Percentiles rank a stretch among this genome's conserved stretches.
Evolutionary conservation across 2,888 invertebrate species (phyloP).

Genomic region (Dyspetes luteomarginatus): DNA sequence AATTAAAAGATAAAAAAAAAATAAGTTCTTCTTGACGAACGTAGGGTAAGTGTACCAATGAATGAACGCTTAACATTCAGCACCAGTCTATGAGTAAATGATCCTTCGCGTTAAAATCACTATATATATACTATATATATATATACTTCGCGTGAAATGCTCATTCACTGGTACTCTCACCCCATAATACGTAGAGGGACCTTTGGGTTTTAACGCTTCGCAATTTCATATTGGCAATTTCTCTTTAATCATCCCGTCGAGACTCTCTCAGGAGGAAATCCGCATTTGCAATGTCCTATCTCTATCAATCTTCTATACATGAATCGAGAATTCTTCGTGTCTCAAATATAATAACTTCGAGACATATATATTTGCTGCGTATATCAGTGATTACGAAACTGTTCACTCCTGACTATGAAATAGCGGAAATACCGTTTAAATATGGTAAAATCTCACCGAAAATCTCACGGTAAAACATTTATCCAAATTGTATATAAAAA

Average conservation of each 20-base stretch:
- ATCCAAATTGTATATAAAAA: no score
- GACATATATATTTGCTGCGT: not conserved
- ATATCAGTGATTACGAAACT: not conserved
- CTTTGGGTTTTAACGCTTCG: not conserved
- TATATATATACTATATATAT: no score
- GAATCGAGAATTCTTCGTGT: not conserved
- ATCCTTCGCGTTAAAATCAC: no score
- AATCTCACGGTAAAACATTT: no score
- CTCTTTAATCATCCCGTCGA: not conserved
- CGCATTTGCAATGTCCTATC: not conserved
- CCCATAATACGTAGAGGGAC: not conserved
- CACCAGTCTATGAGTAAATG: no score
- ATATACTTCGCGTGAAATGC: no score
- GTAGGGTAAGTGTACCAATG: no score
- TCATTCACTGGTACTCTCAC: no score
- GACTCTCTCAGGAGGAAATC: not conserved
- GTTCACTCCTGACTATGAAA: not conserved
- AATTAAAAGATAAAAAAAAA: not conserved
- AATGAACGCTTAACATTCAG: no score
- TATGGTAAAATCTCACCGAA: no score
- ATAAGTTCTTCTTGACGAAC: not conserved
- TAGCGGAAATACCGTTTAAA: not conserved
- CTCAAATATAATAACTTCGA: not conserved
- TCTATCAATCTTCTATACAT: not conserved
- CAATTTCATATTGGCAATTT: slow-evolving; percentile 29